Evolutionary conservation across 2,888 invertebrate genomes (phyloP).

Genomic region (Flexamia atlantica): DNA sequence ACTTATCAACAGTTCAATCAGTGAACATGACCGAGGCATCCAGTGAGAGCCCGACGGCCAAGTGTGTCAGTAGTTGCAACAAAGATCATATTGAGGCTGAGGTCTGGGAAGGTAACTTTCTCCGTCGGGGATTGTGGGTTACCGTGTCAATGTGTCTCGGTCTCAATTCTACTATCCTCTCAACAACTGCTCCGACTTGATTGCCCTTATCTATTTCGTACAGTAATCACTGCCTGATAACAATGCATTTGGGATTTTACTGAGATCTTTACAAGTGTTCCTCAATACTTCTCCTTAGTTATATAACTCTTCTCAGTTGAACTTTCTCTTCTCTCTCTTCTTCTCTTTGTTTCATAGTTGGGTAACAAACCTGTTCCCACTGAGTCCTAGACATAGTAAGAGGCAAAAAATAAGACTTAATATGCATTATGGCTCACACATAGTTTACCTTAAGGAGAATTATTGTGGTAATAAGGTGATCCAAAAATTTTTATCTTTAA

Average conservation of each 20-base stretch:
- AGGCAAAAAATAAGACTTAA: too few species aligned
- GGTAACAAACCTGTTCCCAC: not conserved
- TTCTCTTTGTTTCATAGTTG: not conserved
- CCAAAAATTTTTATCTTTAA: too few species aligned
- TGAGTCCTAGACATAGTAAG: not conserved
- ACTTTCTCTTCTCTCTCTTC: conserved; percentile 3
- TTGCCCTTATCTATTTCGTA: not conserved
- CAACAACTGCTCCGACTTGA: not conserved
- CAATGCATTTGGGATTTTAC: conserved; percentile 1
- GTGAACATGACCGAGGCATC: not conserved
- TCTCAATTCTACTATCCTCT: conserved; percentile 29
- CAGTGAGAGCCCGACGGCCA: not conserved
- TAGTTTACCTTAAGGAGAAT: too few species aligned
- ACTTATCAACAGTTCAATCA: too few species aligned
- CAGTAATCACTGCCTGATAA: conserved; percentile 11
- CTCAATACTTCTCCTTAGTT: not conserved
- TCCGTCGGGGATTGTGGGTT: conserved; percentile 28
- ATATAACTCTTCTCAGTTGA: not conserved
- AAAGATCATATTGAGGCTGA: conserved; percentile 38
- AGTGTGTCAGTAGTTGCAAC: conserved; percentile 30
- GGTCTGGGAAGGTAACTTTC: conserved; percentile 35
- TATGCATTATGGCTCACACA: too few species aligned
- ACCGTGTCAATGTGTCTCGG: conserved; percentile 48
- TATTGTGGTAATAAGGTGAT: too few species aligned
- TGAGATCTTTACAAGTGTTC: not conserved